phyloP scores from a whole-genome alignment of 2,888 invertebrate species.

The Dicranocentrus wangi region DNA sequence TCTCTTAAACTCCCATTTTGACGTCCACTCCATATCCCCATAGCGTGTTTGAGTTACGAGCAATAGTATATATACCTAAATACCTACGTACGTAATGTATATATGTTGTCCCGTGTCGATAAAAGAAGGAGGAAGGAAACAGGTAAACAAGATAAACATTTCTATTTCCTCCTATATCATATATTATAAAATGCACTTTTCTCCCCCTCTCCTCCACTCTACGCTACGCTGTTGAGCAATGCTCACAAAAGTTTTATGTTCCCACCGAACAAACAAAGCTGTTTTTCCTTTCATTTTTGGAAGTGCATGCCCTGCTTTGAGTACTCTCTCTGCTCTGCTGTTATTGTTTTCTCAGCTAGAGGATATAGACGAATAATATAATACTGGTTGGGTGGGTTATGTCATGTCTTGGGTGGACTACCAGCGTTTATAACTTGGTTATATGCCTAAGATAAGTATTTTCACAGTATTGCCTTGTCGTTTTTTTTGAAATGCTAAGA shows the following conservation, averaged over 20 bases:
- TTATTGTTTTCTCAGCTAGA: background rate
- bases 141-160: background rate
- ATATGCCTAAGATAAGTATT: too few species aligned
- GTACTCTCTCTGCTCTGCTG: background rate
- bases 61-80: background rate
- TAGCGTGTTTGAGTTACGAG: background rate
- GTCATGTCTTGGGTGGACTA: too few species aligned
- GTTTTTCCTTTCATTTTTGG: slow-evolving; percentile 41
- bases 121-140: background rate
- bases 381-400: too few species aligned
- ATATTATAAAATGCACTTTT: slow-evolving; percentile 24
- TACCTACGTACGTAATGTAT: background rate
- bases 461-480: too few species aligned
- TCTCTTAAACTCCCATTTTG: slow-evolving; percentile 55
- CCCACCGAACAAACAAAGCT: slow-evolving; percentile 51
- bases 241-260: slow-evolving; percentile 54
- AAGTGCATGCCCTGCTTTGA: background rate
- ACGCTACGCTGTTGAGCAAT: background rate
- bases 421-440: too few species aligned
- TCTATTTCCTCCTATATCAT: background rate
- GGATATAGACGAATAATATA: too few species aligned
- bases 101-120: too few species aligned
- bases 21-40: too few species aligned
- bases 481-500: too few species aligned
- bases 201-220: background rate